Evolutionary conservation across 2,113 vertebrate species (phyloP), one percentile per base, ranked within the genome.

Genomic region (Piaya cayana): DNA sequence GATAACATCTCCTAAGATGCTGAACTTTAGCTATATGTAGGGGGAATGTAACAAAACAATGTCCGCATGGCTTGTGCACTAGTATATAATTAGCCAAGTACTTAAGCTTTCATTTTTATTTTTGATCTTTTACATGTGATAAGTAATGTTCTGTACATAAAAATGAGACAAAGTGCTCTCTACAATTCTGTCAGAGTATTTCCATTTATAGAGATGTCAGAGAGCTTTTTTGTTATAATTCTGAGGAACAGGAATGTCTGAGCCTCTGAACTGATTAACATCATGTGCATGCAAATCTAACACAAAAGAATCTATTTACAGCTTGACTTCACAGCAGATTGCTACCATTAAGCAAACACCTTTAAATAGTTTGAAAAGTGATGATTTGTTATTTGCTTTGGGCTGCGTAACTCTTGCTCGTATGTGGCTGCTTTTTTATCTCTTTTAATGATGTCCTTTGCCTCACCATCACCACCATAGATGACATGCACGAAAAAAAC

Each of bases 301-400:
- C 90, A 94, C 81, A 97, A 94, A 97, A 91, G 78, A 83, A 90
- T 96, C 96, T 97, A 95, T 97, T 97, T 97, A 96, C 95, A 96
- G 85, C 90, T 94, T 96, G 95, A 89, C 91, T 96, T 97, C 96
- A 93, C 91, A 96, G 68, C 86, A 96, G 95, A 97, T 93, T 93
- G 85, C 91, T 92, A 89, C 83, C 78, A 68, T 94, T 97, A 95
- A 97, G 89, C 92, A 96, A 97, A 96, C 95, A 96, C 89, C 96
- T 97, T 94, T 82, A 95, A 96, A 81, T 94, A 94, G 91, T 95
- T 88, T 84, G 83, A 91, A 93, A 95, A 90, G 91, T 90, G 91
- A 88, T 96, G 90, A 95, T 91, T 94, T 91, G 85, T 95, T 88
- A 50, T 92, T 97, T 95, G 68, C 67, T 91, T 82, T 87, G 43